Conservation (phyloP, 2,888 invertebrate genomes). For the Azorinus chamasolen region DNA sequence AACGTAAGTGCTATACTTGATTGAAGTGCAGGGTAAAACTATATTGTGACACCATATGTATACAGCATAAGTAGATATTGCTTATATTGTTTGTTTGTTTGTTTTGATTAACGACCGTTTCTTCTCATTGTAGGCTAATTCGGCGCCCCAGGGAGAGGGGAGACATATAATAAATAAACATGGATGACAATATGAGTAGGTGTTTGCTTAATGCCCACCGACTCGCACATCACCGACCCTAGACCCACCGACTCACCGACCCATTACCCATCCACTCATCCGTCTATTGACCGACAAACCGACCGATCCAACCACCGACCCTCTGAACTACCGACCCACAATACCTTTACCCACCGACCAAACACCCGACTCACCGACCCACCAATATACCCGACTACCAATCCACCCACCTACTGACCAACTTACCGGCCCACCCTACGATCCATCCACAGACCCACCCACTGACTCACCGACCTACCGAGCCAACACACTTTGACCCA, state of each 20-base stretch:
- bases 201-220: too few relatives aligned
- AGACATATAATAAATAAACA: too few relatives aligned
- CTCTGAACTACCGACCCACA: neutral
- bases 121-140: too few relatives aligned
- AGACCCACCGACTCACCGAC: constrained; percentile 3
- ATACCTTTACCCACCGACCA: neutral
- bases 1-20: too few relatives aligned
- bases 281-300: neutral
- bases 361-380: neutral
- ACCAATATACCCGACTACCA: neutral
- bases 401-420: neutral
- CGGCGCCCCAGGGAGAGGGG: too few relatives aligned
- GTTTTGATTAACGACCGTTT: too few relatives aligned
- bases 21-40: too few relatives aligned
- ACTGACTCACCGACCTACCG: neutral
- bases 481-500: neutral
- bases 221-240: too few relatives aligned
- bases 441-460: neutral
- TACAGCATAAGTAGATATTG: too few relatives aligned
- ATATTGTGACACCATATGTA: too few relatives aligned
- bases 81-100: too few relatives aligned
- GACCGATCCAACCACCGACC: constrained; percentile 5
- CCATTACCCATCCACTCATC: neutral
- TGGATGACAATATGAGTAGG: too few relatives aligned
- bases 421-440: neutral